phyloP scores from a whole-genome alignment of 2,113 vertebrate species.

The Heterotilapia buettikoferi region DNA sequence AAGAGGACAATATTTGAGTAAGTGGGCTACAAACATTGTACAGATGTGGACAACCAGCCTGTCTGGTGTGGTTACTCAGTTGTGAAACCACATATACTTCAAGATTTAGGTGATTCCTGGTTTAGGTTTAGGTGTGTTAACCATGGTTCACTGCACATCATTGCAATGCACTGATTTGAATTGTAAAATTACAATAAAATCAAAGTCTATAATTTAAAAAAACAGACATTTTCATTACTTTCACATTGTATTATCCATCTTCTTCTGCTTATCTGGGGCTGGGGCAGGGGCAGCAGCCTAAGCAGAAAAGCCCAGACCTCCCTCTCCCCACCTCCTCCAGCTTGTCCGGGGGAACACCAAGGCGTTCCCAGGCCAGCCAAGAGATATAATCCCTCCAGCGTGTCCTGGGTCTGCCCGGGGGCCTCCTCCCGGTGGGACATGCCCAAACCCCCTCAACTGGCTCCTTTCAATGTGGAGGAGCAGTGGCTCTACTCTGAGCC shows the following conservation, averaged over 20 bases:
- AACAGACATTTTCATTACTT: background rate
- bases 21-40: background rate
- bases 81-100: background rate
- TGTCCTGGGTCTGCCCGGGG: background rate
- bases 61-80: background rate
- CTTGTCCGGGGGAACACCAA: background rate
- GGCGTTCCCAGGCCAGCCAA: background rate
- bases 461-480: background rate
- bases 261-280: accelerated
- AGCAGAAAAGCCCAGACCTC: background rate
- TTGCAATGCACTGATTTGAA: background rate
- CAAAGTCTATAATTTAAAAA: background rate
- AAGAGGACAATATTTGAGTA: background rate
- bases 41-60: background rate
- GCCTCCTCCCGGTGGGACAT: background rate
- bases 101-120: background rate
- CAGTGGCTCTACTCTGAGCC: accelerated
- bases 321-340: background rate
- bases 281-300: background rate
- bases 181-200: background rate
- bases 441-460: accelerated
- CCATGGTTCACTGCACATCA: background rate
- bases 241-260: background rate
- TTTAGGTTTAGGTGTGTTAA: background rate
- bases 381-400: background rate